Percentiles rank a stretch among this genome's conserved stretches.
Conservation (phyloP, 2,888 invertebrate genomes). For the Campoletis raptor region DNA sequence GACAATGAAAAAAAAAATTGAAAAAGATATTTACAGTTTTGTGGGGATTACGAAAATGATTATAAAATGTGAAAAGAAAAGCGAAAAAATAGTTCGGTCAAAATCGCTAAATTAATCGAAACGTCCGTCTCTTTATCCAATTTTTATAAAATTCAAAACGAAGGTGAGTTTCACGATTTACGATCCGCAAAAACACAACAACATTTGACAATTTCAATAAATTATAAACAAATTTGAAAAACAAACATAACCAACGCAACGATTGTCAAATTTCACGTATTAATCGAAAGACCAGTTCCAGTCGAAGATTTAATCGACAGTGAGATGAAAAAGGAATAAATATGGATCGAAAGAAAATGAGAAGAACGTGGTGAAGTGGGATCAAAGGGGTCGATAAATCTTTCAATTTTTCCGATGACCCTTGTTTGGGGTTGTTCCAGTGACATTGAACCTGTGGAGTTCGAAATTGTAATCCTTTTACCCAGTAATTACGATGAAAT, state of each 20-base stretch:
- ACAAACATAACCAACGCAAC: neutral
- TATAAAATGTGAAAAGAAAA: too few relatives aligned
- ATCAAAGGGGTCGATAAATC: slow-evolving; percentile 45
- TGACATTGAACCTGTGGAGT: neutral
- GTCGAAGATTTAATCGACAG: neutral
- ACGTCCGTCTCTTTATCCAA: neutral
- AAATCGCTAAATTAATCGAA: neutral
- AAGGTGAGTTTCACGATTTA: neutral
- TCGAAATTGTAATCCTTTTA: slow-evolving; percentile 33
- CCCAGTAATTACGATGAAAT: slow-evolving; percentile 42
- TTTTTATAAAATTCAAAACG: neutral
- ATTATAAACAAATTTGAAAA: neutral
- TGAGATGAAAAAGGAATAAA: neutral
- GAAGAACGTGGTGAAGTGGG: neutral
- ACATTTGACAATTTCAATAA: neutral
- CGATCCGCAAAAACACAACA: too few relatives aligned
- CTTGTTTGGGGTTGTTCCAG: neutral
- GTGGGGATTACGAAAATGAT: neutral
- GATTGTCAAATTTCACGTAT: neutral
- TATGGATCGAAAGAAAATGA: neutral
- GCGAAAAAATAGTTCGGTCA: neutral
- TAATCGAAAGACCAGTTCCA: too few relatives aligned
- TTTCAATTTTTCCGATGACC: slow-evolving; percentile 21
- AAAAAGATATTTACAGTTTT: neutral
- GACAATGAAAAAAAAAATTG: neutral